A percentile compares a stretch with the other conserved stretches of the same genome.
These are phyloP conservation scores for Hippoglossus stenolepis DNA, from an alignment of 2,113 vertebrate species.

Conservation along the genomic window DNA sequence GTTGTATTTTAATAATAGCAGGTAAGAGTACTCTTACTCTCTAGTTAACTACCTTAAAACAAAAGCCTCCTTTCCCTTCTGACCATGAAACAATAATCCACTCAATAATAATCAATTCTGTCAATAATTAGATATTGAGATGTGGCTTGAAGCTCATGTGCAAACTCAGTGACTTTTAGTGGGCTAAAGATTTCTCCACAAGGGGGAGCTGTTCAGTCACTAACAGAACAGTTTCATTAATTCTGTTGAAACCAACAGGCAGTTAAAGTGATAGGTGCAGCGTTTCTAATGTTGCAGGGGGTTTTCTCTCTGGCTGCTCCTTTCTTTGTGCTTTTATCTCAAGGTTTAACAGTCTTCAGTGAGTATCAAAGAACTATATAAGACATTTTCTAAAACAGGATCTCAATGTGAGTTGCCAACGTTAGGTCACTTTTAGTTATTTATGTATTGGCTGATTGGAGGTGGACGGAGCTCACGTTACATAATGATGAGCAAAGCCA, in stretches of 20 bases:
- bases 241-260: neutral
- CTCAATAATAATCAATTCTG: neutral
- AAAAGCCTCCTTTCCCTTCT: neutral
- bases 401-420: too few species aligned
- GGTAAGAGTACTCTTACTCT: too few species aligned
- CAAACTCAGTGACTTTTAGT: neutral
- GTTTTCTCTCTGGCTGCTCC: neutral
- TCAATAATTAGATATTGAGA: neutral
- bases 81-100: neutral
- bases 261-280: neutral
- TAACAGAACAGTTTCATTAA: neutral
- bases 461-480: too few species aligned
- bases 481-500: too few species aligned
- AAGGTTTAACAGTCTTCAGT: neutral
- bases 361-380: neutral
- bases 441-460: too few species aligned
- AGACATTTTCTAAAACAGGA: neutral
- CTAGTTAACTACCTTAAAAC: neutral
- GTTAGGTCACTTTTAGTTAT: too few species aligned
- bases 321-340: neutral
- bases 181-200: neutral
- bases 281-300: neutral
- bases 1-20: too few species aligned
- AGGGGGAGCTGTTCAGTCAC: neutral
- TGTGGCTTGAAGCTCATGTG: neutral